Evolutionary conservation across 2,888 invertebrate genomes (phyloP).

Genomic region (Caenorhabditis sp.): DNA sequence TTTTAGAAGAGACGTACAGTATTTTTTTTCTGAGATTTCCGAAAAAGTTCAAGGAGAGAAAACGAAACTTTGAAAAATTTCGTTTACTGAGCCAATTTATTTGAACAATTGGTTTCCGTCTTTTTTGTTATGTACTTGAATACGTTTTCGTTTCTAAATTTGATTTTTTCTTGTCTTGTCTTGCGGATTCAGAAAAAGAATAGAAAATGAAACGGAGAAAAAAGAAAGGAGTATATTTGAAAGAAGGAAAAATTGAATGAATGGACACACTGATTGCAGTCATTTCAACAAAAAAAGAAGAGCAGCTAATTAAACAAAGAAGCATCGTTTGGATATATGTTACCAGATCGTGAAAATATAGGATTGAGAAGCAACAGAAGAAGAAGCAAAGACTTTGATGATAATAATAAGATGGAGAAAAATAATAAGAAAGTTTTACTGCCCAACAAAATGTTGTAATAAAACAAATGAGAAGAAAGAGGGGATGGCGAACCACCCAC

Average conservation of each 20-base stretch:
- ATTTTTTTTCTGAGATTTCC: too few species aligned
- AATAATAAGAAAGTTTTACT: background rate
- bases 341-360: too few species aligned
- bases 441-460: background rate
- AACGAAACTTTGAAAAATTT: background rate
- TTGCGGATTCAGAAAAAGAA: background rate
- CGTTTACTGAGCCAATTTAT: background rate
- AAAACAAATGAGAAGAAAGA: slow-evolving; percentile 8
- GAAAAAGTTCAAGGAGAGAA: too few species aligned
- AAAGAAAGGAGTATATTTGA: background rate
- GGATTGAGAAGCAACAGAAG: too few species aligned
- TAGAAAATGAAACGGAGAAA: background rate
- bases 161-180: background rate
- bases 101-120: background rate
- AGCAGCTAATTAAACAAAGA: slow-evolving; percentile 40
- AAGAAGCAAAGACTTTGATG: background rate
- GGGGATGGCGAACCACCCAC: slow-evolving; percentile 1
- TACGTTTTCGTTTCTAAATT: background rate
- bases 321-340: too few species aligned
- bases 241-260: slow-evolving; percentile 9
- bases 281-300: slow-evolving; percentile 1
- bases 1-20: too few species aligned
- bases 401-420: slow-evolving; percentile 3
- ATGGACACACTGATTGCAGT: slow-evolving; percentile 30
- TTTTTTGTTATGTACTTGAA: background rate